Evolutionary conservation across 2,888 invertebrate species (phyloP), one percentile per base, ranked within the genome.

Genomic region (Cerceris rybyensis): DNA sequence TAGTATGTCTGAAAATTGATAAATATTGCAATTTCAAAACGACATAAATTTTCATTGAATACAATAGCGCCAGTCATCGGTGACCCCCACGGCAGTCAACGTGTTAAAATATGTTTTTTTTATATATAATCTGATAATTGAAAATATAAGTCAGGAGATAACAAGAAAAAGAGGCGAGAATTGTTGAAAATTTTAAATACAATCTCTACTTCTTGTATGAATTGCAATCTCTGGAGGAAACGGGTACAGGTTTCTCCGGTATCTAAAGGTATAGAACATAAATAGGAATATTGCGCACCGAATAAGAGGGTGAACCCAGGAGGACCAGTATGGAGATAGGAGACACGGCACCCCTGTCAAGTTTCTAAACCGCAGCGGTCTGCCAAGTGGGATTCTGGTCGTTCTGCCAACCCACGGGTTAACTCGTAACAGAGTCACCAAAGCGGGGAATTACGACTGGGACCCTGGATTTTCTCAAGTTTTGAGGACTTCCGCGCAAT

Each of bases 331-430:
- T 46, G 41, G 69, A 70, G 63, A 65, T 64, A 57, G 60, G 52
- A 65, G 64, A 59, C 59, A 72, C 63, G 67, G 70, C 55, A 72
- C 64, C 65, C 71, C 68, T 77, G 84, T 88, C 87, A 80, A 87
- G 83, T 87, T 87, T 78, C 69, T 72, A 85, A 86, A 86, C 88
- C 88, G 78, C 88, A 85, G 83, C 55, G 84, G 86, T 86, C 81
- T 81, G 85, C 87, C 88, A 89, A 88, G 87, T 86, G 81, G 88
- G 87, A 87, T 88, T 87, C 84, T 81, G 75, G 76, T 76, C 79
- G 69, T 78, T 78, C 81, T 63, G 78, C 73, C 80, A 69, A 78
- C 76, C 82, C 77, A 78, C 78, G 72, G 72, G 77, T 69, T 75
- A 84, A 87, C 85, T 87, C 84, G 84, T 83, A 85, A 83, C 84